These are phyloP conservation scores for Eupithecia subumbrata DNA, from an alignment of 2,888 invertebrate genomes.

Conservation along the genomic window DNA sequence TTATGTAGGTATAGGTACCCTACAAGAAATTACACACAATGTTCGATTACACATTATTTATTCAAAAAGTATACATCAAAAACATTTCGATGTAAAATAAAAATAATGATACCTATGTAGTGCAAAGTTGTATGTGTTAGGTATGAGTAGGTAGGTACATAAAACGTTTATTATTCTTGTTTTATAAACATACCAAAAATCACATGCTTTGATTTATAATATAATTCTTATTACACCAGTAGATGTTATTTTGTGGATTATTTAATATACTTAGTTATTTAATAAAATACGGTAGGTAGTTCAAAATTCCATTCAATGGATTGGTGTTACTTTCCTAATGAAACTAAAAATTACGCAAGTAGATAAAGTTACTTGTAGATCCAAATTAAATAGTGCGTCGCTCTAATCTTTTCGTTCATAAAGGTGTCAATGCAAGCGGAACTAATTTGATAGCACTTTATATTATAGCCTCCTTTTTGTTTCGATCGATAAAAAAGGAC, in stretches of 20 bases:
- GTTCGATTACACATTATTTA: slow-evolving; percentile 75
- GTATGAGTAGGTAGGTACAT: background rate
- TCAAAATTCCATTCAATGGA: background rate
- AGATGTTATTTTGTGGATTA: background rate
- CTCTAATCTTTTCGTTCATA: background rate
- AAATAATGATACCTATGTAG: slow-evolving; percentile 61
- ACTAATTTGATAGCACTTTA: background rate
- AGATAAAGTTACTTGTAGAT: background rate
- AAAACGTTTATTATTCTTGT: slow-evolving; percentile 5
- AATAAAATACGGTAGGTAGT: background rate
- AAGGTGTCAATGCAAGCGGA: background rate
- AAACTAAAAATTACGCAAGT: background rate
- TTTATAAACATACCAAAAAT: slow-evolving; percentile 10
- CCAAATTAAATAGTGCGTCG: background rate
- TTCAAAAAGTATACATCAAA: slow-evolving; percentile 82
- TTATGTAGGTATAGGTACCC: too few relatives aligned
- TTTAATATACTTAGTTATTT: background rate
- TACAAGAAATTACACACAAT: slow-evolving; percentile 36
- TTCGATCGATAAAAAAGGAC: too few relatives aligned
- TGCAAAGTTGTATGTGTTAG: slow-evolving; percentile 43
- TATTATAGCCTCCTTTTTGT: background rate
- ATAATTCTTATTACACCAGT: background rate
- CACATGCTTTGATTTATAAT: slow-evolving; percentile 7
- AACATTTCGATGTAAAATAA: slow-evolving; percentile 81
- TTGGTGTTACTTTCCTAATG: background rate